Percentiles rank a stretch among this genome's conserved stretches.
These are phyloP conservation scores for Enhydra lutris DNA, from an alignment of 2,113 vertebrate species.

Conservation along the genomic window DNA sequence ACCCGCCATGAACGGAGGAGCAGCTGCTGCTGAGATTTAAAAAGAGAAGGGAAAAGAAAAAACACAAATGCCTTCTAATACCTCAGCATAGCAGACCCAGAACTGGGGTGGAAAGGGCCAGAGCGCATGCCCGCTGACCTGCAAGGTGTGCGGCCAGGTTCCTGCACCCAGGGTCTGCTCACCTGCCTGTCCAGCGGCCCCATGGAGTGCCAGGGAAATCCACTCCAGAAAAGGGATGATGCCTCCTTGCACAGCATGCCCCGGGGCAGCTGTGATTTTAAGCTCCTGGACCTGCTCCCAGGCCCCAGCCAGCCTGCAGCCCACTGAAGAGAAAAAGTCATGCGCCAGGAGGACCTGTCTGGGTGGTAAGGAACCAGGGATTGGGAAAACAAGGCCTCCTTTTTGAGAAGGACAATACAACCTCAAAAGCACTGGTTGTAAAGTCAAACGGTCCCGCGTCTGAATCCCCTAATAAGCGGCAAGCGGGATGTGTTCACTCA, in stretches of 20 bases:
- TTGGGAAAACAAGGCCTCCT: not conserved
- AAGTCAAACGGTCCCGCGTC: not conserved
- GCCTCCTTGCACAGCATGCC: not conserved
- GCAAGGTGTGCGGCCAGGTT: not conserved
- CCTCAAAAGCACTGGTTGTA: not conserved
- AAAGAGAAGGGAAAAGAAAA: not conserved
- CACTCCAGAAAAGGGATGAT: not conserved
- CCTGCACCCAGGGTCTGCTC: not conserved
- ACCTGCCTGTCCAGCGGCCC: not conserved
- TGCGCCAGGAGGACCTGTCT: not conserved
- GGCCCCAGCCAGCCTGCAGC: not conserved
- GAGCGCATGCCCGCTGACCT: not conserved
- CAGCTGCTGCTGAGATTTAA: constrained; percentile 23
- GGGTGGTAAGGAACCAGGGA: not conserved
- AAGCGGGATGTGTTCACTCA: not conserved
- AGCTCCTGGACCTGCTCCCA: not conserved
- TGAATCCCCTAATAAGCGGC: not conserved
- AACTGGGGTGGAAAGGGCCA: not conserved
- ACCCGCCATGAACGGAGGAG: not conserved
- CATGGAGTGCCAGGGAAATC: rapidly evolving
- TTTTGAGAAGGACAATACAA: not conserved
- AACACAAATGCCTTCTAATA: not conserved
- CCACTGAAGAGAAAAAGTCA: not conserved
- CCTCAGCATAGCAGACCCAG: not conserved
- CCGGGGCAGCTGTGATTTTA: not conserved